phyloP scores from a whole-genome alignment of 2,113 vertebrate species.

The Aptenodytes patagonicus region DNA sequence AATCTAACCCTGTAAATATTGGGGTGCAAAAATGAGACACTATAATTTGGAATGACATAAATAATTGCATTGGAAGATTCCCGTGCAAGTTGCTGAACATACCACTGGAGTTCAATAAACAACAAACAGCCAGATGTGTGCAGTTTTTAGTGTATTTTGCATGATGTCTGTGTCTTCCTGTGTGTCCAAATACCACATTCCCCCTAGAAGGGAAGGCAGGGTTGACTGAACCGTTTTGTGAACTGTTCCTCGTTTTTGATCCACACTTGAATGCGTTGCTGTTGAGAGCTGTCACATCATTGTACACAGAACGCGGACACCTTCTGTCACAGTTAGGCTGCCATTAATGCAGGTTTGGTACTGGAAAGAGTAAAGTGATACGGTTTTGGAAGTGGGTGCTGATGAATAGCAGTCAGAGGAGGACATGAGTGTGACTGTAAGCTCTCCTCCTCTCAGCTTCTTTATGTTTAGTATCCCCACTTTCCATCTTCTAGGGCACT shows the following conservation, averaged over 20 bases:
- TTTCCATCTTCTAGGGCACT: background rate
- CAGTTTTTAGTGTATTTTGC: background rate
- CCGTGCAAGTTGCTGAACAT: background rate
- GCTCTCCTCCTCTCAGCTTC: background rate
- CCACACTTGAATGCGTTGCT: background rate
- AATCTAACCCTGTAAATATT: background rate
- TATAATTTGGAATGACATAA: background rate
- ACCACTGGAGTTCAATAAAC: background rate
- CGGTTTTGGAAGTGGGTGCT: background rate
- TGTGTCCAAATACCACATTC: background rate
- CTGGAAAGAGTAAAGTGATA: background rate
- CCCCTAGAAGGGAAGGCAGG: background rate
- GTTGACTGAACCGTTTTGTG: background rate
- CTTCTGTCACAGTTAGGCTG: background rate
- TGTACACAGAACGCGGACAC: rapidly evolving
- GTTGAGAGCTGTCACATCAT: background rate
- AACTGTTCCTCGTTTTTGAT: background rate
- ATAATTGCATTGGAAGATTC: background rate
- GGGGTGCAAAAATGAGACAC: background rate
- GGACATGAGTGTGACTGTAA: background rate
- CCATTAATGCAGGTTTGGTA: background rate
- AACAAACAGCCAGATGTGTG: background rate
- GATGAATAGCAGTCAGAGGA: background rate
- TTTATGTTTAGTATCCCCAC: background rate
- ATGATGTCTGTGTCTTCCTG: background rate